These are phyloP conservation scores for Sitophilus oryzae DNA, from an alignment of 1,140 invertebrate genomes.

Conservation along the genomic window DNA sequence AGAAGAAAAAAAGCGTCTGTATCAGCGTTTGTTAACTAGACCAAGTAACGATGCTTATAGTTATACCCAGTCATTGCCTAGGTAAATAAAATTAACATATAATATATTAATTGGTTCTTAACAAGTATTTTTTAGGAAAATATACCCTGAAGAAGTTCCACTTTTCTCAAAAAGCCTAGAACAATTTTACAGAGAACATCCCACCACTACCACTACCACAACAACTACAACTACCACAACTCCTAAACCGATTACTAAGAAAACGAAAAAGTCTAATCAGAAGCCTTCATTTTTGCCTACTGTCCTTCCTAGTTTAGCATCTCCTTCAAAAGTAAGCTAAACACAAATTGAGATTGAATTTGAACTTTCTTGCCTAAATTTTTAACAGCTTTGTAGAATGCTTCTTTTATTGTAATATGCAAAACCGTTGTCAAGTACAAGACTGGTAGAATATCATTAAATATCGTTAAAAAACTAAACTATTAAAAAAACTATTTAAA, in stretches of 20 bases:
- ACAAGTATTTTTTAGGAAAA: conserved; percentile 25
- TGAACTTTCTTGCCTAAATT: too few relatives aligned
- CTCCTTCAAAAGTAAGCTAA: conserved; percentile 1
- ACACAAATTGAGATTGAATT: too few relatives aligned
- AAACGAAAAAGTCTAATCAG: conserved; percentile 13
- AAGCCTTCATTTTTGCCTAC: conserved; percentile 22
- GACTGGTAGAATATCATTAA: too few relatives aligned
- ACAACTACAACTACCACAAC: conserved; percentile 40
- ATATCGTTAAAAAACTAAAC: too few relatives aligned
- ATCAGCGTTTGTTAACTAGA: conserved; percentile 42
- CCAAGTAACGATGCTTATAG: conserved; percentile 24
- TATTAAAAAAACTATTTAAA: too few relatives aligned
- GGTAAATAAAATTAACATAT: not conserved
- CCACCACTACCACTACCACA: conserved; percentile 46
- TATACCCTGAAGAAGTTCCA: conserved; percentile 44
- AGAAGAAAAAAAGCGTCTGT: conserved; percentile 45
- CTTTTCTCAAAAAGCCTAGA: conserved; percentile 46
- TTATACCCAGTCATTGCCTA: conserved; percentile 34
- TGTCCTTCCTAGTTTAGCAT: conserved; percentile 3
- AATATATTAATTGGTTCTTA: too few relatives aligned
- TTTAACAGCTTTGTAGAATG: too few relatives aligned
- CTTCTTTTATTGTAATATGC: too few relatives aligned
- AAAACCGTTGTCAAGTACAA: too few relatives aligned
- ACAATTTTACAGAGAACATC: conserved; percentile 49
- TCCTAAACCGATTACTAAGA: conserved; percentile 40